These are phyloP conservation scores for Dynastes maya DNA, from an alignment of 2,888 invertebrate species.

Conservation along the genomic window DNA sequence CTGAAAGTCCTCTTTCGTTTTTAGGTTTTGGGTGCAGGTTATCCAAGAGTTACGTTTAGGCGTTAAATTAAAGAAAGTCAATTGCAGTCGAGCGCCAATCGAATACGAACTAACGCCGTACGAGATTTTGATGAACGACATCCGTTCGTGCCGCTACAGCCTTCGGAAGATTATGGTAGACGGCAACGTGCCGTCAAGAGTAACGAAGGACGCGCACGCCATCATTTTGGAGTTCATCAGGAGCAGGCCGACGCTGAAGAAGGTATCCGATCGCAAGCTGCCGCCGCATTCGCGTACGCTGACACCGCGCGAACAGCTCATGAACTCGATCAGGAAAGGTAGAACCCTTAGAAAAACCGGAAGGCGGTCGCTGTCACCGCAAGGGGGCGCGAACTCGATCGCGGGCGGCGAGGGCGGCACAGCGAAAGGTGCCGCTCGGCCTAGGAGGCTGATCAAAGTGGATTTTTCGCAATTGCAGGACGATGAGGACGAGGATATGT, in stretches of 20 bases:
- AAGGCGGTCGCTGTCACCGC: constrained; percentile 43
- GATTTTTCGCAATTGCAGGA: constrained; percentile 83
- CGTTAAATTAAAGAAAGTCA: constrained; percentile 93
- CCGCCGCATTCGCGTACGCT: constrained; percentile 78
- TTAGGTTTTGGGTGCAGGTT: constrained; percentile 91
- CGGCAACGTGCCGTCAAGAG: constrained; percentile 84
- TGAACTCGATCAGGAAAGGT: constrained; percentile 89
- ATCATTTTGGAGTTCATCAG: constrained; percentile 97
- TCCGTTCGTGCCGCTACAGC: constrained; percentile 90
- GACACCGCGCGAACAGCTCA: constrained; percentile 87
- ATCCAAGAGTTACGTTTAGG: constrained; percentile 93
- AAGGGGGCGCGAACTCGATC: constrained; percentile 39
- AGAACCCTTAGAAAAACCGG: constrained; percentile 74
- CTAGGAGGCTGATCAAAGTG: constrained; percentile 83
- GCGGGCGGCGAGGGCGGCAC: constrained; percentile 63
- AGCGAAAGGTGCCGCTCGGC: constrained; percentile 1
- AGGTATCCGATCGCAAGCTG: constrained; percentile 89
- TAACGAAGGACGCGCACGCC: constrained; percentile 95
- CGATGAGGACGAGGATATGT: constrained; percentile 70
- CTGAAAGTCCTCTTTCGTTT: neutral
- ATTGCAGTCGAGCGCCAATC: constrained; percentile 82
- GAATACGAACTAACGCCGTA: constrained; percentile 97
- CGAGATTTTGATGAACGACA: constrained; percentile 97
- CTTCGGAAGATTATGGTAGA: constrained; percentile 89
- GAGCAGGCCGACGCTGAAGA: constrained; percentile 93